Evolutionary conservation across 2,797 vertebrate species (phyloP).

Genomic region (Agapornis canus): DNA sequence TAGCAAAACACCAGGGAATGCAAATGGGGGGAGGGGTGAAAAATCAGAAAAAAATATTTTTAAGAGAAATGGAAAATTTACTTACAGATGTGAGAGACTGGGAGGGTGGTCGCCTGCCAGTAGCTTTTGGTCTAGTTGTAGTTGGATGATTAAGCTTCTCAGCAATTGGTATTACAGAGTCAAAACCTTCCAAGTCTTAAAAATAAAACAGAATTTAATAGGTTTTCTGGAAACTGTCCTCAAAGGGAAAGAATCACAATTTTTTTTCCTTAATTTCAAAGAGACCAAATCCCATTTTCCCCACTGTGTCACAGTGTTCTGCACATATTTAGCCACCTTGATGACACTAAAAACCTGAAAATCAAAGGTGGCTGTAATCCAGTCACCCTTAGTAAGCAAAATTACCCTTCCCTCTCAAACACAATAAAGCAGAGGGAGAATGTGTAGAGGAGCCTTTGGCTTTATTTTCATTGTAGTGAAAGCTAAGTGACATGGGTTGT

Average conservation of each 20-base stretch:
- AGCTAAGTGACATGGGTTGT: neutral
- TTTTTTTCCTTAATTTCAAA: slow-evolving; percentile 24
- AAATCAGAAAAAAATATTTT: neutral
- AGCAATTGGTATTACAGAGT: slow-evolving; percentile 86
- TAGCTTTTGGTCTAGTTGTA: slow-evolving; percentile 90
- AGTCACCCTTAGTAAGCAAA: neutral
- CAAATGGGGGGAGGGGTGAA: neutral
- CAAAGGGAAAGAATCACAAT: neutral
- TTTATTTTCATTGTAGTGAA: neutral
- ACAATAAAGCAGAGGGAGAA: neutral
- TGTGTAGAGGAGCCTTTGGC: neutral
- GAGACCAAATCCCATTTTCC: slow-evolving; percentile 28
- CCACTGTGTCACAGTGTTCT: neutral
- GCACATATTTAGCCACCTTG: neutral
- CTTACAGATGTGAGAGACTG: slow-evolving; percentile 93
- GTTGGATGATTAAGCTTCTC: slow-evolving; percentile 97
- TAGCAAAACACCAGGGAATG: slow-evolving; percentile 5
- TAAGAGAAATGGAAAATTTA: slow-evolving; percentile 56
- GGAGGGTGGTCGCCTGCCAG: slow-evolving; percentile 92
- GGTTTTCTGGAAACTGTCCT: slow-evolving; percentile 11
- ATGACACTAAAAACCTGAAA: slow-evolving; percentile 10
- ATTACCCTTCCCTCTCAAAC: slow-evolving; percentile 25
- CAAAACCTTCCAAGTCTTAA: slow-evolving; percentile 94
- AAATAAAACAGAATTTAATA: slow-evolving; percentile 66
- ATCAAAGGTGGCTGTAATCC: slow-evolving; percentile 11